phyloP scores from a whole-genome alignment of 2,888 invertebrate genomes.

The Cantharis flavilabris region DNA sequence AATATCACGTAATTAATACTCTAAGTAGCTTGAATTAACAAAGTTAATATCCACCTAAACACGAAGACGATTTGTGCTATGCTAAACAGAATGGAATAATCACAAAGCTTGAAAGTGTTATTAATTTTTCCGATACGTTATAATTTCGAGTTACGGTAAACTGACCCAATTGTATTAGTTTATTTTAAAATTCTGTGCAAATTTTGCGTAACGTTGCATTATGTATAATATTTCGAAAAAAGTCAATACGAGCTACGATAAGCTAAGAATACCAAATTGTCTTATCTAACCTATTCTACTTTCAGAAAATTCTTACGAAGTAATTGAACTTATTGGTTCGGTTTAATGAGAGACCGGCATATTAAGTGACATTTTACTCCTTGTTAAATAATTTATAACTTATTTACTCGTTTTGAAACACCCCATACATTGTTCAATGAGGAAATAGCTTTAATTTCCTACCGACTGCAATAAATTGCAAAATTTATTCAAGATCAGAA shows the following conservation, averaged over 20 bases:
- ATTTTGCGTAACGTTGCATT: constrained; percentile 4
- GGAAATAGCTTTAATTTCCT: background rate
- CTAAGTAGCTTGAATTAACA: background rate
- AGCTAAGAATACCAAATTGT: constrained; percentile 5
- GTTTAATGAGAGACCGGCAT: background rate
- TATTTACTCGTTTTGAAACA: background rate
- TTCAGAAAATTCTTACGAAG: constrained; percentile 1
- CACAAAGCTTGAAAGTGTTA: constrained; percentile 4
- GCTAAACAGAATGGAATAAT: constrained; percentile 4
- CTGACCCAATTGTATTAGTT: background rate
- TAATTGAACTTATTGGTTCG: background rate
- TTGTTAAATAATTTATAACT: background rate
- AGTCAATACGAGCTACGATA: background rate
- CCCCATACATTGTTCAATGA: background rate
- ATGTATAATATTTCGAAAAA: constrained; percentile 6
- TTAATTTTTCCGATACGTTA: constrained; percentile 3
- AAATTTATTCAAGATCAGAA: too few relatives aligned
- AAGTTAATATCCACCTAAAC: background rate
- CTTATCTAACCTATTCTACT: constrained; percentile 16
- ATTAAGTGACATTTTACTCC: background rate
- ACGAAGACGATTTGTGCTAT: background rate
- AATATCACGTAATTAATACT: background rate
- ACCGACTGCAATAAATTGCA: background rate
- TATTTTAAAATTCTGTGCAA: constrained; percentile 1
- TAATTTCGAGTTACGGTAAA: background rate